Percentiles rank a stretch among this genome's conserved stretches.
phyloP scores from a whole-genome alignment of 2,113 vertebrate genomes.

The Nematolebias whitei region DNA sequence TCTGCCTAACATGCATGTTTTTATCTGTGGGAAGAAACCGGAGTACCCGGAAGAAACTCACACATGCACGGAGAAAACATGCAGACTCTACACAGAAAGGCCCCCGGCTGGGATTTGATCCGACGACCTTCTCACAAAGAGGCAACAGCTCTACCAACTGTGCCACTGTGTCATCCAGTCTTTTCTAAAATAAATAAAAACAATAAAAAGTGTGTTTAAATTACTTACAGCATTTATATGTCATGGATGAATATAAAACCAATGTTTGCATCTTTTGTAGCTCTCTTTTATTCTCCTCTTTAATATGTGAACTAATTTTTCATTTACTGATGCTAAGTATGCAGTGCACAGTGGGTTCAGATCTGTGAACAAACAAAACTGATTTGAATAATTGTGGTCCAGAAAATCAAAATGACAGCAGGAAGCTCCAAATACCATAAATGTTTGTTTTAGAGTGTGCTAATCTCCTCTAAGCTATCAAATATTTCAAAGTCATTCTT shows the following conservation, averaged over 20 bases:
- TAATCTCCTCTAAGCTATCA: neutral
- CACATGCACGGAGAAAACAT: too few species aligned
- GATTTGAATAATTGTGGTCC: neutral
- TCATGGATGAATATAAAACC: neutral
- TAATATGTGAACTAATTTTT: neutral
- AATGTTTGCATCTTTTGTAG: conserved; percentile 7
- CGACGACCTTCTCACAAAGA: too few species aligned
- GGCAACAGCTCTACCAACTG: too few species aligned
- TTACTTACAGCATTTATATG: conserved; percentile 6
- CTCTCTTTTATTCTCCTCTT: conserved; percentile 2
- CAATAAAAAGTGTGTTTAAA: too few species aligned
- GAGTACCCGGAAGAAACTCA: too few species aligned
- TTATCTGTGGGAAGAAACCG: too few species aligned
- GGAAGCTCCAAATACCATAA: neutral
- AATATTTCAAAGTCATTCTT: neutral
- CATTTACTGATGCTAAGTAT: neutral
- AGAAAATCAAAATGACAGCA: conserved; percentile 3
- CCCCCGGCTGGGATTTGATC: too few species aligned
- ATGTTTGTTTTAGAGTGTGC: neutral
- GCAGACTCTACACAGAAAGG: too few species aligned
- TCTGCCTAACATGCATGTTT: too few species aligned
- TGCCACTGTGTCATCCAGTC: too few species aligned
- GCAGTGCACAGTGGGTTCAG: neutral
- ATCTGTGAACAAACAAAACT: neutral
- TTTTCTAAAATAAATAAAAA: too few species aligned